Evolutionary conservation across 1,140 invertebrate genomes (phyloP), one percentile per base, ranked within the genome.

Genomic region (Vanessa tameamea): DNA sequence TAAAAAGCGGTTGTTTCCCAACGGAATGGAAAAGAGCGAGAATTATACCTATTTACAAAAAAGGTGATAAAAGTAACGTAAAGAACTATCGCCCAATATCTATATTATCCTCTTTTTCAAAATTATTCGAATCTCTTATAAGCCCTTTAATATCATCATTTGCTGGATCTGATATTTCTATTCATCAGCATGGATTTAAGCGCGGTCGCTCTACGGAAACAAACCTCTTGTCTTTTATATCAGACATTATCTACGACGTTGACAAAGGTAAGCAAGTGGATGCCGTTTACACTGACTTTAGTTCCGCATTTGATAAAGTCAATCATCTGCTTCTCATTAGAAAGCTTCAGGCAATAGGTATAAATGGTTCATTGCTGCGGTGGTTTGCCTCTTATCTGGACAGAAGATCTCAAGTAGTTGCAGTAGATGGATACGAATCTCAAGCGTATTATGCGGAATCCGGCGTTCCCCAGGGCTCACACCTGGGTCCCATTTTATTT

Each of bases 401-500:
- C 6, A 31, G 26, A 31, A 31, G 26, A 31, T 31, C 26, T 13
- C 76, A 75, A 31, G 48, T 57, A 31, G 73, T 81, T n/a, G 65
- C 48, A 13, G 55, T 77, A 8, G 63, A 76, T 64, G 72, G 72
- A 23, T 69, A 65, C 64, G 65, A 75, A 53, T 86, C 78, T 15
- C 37, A 76, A 47, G 37, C 64, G 37, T 83, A 79, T 70, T 51
- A 55, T 16, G 70, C 47, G 47, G 47, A 31, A 31, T 31, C 26
- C 26, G 26, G 26, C 26, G 26, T 31, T 31, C 26, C 26, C 26
- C 26, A 31, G 47, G 47, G 47, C 47, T 48, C 78, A 16, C 65
- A 51, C 37, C 84, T 72, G 86, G 86, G 50, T 86, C 78, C 15
- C 79, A 83, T 67, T 64, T 89, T 87, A n/a, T 87, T 88, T 69